These are phyloP conservation scores for Erythrolamprus reginae DNA, from an alignment of 2,113 vertebrate species.

Conservation along the genomic window DNA sequence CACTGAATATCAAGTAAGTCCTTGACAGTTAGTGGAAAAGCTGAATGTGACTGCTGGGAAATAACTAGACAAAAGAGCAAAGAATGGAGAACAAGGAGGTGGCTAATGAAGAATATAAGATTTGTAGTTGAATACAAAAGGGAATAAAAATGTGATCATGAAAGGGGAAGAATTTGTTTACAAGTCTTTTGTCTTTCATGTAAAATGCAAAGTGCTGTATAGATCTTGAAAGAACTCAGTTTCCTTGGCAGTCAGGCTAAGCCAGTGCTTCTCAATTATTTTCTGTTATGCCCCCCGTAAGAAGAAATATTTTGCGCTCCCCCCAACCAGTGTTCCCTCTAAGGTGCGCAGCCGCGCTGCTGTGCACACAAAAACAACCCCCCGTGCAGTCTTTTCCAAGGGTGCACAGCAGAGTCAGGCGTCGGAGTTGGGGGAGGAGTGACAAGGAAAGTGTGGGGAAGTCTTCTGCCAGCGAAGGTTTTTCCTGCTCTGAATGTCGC, in stretches of 20 bases:
- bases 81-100: neutral
- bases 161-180: neutral
- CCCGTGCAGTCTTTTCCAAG: no score
- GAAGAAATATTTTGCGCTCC: no score
- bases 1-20: neutral
- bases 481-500: no score
- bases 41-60: neutral
- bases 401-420: no score
- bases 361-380: no score
- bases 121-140: constrained; percentile 12
- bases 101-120: neutral
- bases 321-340: no score
- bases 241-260: neutral
- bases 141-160: neutral
- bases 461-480: no score
- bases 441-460: no score
- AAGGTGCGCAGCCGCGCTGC: no score
- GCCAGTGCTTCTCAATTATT: no score
- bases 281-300: no score
- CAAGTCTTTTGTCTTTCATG: neutral
- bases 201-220: neutral
- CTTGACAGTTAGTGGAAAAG: neutral
- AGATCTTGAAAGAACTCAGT: neutral
- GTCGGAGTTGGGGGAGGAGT: no score
- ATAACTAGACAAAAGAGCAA: neutral